phyloP scores from a whole-genome alignment of 2,888 invertebrate genomes.

The Drosophila testacea region DNA sequence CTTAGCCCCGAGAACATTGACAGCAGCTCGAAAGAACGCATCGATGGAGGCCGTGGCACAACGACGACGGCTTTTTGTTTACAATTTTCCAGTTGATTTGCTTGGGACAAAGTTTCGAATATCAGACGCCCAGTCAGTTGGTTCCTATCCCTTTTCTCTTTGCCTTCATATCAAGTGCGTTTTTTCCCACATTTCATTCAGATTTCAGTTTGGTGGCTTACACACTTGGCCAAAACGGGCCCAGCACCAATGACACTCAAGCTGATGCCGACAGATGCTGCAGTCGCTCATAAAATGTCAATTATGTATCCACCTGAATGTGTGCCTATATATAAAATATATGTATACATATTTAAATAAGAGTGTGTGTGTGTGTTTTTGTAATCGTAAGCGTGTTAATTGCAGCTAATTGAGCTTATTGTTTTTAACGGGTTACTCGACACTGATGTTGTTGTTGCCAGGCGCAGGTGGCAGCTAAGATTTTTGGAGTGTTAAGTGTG shows the following conservation, averaged over 20 bases:
- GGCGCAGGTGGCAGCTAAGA: conserved; percentile 57
- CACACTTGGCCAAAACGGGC: conserved; percentile 52
- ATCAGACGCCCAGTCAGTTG: conserved; percentile 39
- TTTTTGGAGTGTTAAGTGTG: conserved; percentile 10
- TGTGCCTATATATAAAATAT: background rate
- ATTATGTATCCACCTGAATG: conserved; percentile 52
- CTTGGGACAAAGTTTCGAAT: conserved; percentile 68
- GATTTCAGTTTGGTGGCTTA: conserved; percentile 49
- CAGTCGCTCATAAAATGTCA: conserved; percentile 73
- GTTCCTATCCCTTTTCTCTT: background rate
- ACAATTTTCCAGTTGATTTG: conserved; percentile 79
- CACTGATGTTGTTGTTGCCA: background rate
- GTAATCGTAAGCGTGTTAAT: conserved; percentile 51
- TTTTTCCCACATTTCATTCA: conserved; percentile 66
- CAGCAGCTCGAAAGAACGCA: conserved; percentile 27
- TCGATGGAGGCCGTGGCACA: conserved; percentile 4
- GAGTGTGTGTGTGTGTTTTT: conserved; percentile 19
- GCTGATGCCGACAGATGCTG: conserved; percentile 53
- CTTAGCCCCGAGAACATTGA: conserved; percentile 40
- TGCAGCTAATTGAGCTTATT: conserved; percentile 75
- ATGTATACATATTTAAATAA: background rate
- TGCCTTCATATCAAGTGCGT: conserved; percentile 25
- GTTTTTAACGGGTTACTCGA: conserved; percentile 65
- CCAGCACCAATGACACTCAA: conserved; percentile 63
- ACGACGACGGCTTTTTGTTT: conserved; percentile 64